Conservation (phyloP, 2,113 vertebrate genomes). For the Chitala chitala region DNA sequence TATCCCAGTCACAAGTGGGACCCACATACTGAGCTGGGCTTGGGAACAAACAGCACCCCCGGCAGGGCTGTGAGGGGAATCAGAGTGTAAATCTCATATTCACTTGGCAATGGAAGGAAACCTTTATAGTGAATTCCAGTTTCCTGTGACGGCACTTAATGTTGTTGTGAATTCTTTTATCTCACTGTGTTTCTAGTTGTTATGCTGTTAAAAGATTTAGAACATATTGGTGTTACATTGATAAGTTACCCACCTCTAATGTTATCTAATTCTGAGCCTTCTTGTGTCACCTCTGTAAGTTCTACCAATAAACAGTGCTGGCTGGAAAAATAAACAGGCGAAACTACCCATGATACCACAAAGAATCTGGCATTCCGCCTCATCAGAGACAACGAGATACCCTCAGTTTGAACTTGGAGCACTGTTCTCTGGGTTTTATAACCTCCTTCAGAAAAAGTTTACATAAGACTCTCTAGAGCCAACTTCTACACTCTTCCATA, state of each 20-base stretch:
- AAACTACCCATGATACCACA: too few relatives aligned
- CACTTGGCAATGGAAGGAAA: conserved; percentile 43
- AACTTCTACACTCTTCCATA: too few relatives aligned
- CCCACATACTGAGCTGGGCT: conserved; percentile 16
- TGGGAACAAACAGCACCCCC: conserved; percentile 27
- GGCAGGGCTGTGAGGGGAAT: conserved; percentile 41
- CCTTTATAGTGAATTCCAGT: conserved; percentile 49
- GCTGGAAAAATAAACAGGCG: too few relatives aligned
- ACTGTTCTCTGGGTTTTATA: too few relatives aligned
- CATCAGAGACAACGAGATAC: too few relatives aligned
- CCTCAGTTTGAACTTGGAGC: too few relatives aligned
- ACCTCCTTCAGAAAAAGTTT: too few relatives aligned
- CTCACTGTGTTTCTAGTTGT: background rate
- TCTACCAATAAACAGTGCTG: too few relatives aligned
- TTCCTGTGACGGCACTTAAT: conserved; percentile 27
- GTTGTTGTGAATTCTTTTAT: conserved; percentile 30
- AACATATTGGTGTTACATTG: conserved; percentile 1
- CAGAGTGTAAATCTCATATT: conserved; percentile 61
- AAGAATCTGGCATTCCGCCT: too few relatives aligned
- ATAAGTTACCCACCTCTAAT: background rate
- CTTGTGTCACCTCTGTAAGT: too few relatives aligned
- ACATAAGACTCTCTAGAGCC: too few relatives aligned
- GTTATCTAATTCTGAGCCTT: background rate
- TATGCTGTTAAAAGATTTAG: background rate
- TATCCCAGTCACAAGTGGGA: conserved; percentile 19